phyloP scores from a whole-genome alignment of 2,797 vertebrate species.

The Micrastur ruficollis region DNA sequence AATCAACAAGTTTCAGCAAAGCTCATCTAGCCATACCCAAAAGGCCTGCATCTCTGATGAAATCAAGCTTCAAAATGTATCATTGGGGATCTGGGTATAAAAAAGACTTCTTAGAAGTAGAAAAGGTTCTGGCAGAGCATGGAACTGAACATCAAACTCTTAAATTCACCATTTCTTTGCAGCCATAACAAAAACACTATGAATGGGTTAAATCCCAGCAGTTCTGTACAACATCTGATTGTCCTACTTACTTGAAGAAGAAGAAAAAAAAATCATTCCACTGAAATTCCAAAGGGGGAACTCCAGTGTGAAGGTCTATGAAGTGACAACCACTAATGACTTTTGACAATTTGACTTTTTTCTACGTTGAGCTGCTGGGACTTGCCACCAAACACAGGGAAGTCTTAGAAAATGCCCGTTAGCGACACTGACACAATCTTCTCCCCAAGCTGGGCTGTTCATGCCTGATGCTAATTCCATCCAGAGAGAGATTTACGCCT shows the following conservation, averaged over 20 bases:
- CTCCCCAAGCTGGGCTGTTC: not conserved
- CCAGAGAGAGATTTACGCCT: not conserved
- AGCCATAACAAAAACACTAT: not conserved
- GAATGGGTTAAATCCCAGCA: not conserved
- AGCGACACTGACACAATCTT: not conserved
- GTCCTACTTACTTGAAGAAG: not conserved
- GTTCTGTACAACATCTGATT: not conserved
- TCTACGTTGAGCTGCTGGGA: slow-evolving; percentile 4
- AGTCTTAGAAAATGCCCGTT: not conserved
- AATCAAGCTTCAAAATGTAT: not conserved
- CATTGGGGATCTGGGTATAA: not conserved
- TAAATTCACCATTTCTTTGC: not conserved
- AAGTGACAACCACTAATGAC: slow-evolving; percentile 49
- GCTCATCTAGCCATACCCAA: not conserved
- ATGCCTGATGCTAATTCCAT: not conserved
- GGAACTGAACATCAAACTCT: not conserved
- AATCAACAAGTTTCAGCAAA: not conserved
- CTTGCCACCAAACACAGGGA: not conserved
- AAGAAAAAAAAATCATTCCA: not conserved
- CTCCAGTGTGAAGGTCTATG: not conserved
- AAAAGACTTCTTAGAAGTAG: not conserved
- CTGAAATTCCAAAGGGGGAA: not conserved
- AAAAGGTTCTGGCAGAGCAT: not conserved
- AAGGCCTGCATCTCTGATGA: not conserved
- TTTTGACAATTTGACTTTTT: slow-evolving; percentile 43